A percentile compares a stretch with the other conserved stretches of the same genome.
Evolutionary conservation across 2,888 invertebrate species (phyloP).

Genomic region (Clanis bilineata): DNA sequence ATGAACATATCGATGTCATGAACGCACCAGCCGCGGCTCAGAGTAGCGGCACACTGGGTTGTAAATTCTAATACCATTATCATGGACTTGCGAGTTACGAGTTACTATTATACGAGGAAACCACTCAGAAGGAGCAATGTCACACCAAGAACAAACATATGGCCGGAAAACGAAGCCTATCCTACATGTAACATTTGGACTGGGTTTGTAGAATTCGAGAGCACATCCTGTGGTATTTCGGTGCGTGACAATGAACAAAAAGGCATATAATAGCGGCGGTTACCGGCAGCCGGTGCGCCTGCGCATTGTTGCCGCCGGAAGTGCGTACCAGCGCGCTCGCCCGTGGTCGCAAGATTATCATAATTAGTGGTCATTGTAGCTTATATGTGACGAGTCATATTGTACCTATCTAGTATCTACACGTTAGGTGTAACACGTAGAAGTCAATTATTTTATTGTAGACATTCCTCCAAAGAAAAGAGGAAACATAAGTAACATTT

Average conservation of each 20-base stretch:
- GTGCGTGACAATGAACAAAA: constrained; percentile 54
- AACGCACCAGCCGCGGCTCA: too few species aligned
- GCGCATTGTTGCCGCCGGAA: constrained; percentile 33
- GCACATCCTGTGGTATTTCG: constrained; percentile 41
- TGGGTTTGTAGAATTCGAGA: constrained; percentile 42
- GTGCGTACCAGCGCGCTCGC: constrained; percentile 20
- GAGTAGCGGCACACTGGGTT: too few species aligned
- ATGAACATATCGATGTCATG: too few species aligned
- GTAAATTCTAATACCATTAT: too few species aligned
- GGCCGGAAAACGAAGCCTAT: background rate
- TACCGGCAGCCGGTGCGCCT: constrained; percentile 45
- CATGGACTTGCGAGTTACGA: too few species aligned
- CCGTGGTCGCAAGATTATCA: constrained; percentile 14
- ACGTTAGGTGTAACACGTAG: too few species aligned
- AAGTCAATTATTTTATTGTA: too few species aligned
- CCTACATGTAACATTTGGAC: constrained; percentile 8
- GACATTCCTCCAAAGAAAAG: too few species aligned
- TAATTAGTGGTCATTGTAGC: constrained; percentile 8
- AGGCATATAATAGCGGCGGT: constrained; percentile 72
- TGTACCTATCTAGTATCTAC: background rate
- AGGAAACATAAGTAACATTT: too few species aligned
- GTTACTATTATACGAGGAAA: background rate
- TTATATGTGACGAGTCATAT: background rate
- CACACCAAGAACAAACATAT: background rate
- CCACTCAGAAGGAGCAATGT: background rate